Evolutionary conservation across 2,113 vertebrate species (phyloP), one percentile per base, ranked within the genome.

Genomic region (Heterotis niloticus): DNA sequence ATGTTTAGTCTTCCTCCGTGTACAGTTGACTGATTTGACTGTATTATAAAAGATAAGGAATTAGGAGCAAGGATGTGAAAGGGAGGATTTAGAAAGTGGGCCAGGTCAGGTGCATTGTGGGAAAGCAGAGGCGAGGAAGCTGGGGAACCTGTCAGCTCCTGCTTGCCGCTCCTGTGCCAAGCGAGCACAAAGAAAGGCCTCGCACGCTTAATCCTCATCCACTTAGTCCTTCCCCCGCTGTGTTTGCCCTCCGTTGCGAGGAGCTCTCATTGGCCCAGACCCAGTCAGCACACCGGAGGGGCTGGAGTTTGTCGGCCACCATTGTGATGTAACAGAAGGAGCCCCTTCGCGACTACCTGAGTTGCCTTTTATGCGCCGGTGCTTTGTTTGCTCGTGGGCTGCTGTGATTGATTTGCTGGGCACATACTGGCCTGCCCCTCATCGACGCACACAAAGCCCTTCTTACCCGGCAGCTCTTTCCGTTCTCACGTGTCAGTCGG

Each of bases 291-390:
- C 87, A 88, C 83, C 72, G 82, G 75, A 34, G 80, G 79, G 65
- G 7, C 52, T 11, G 26, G 80, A 82, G 82, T 85, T 87, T 64
- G 60, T n/a, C n/a, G n/a, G n/a, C 81, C 23, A 82, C 75, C 60
- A 76, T 88, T 89, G 85, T 90, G 83, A 88, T 81, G 85, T 88
- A 85, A 88, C 78, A 77, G 76, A 28, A 84, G 70, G 78, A 80
- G 84, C 79, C 80, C 34, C 72, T 64, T 82, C 74, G 65, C 79
- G 71, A 66, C 29, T 65, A 87, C 83, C 84, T 84, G 78, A 87
- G 83, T 44, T 10, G 81, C 79, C 89, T 90, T 89, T 85, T 88
- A 77, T 85, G 64, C n/a, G 20, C 82, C 68, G 72, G 52, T 75
- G 44, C 75, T 86, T 85, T 84, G 81, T 78, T 83, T 70, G 68